Conservation (phyloP, 1,140 invertebrate species). For the Calephelis virginiensis region DNA sequence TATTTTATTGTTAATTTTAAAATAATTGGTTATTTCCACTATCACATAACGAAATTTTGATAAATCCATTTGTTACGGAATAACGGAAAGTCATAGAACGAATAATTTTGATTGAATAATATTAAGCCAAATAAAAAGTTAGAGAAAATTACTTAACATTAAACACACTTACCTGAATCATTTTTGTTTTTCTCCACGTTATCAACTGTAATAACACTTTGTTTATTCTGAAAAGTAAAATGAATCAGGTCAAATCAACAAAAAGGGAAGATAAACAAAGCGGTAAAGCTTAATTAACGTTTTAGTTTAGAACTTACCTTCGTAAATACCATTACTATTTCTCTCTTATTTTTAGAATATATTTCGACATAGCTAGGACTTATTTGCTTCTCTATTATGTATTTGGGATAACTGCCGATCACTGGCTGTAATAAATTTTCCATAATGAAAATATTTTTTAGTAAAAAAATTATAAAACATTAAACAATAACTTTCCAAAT, state of each 20-base stretch:
- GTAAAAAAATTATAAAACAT: too few relatives aligned
- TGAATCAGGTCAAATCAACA: background rate
- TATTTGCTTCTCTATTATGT: constrained; percentile 52
- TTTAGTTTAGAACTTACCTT: constrained; percentile 41
- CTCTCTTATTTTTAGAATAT: constrained; percentile 52
- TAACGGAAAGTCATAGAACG: too few relatives aligned
- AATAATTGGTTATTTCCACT: too few relatives aligned
- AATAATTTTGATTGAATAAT: too few relatives aligned
- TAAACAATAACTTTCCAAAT: too few relatives aligned
- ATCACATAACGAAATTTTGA: too few relatives aligned
- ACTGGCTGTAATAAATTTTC: constrained; percentile 44
- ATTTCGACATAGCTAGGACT: constrained; percentile 66
- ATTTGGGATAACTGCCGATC: constrained; percentile 50
- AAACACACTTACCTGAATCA: constrained; percentile 2
- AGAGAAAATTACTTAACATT: background rate
- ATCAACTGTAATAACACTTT: constrained; percentile 11
- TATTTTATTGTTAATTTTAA: too few relatives aligned
- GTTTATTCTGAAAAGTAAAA: constrained; percentile 28
- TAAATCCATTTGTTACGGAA: too few relatives aligned
- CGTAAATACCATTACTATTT: constrained; percentile 56
- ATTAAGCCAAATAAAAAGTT: too few relatives aligned
- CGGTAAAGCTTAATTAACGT: background rate
- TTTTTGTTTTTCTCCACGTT: constrained; percentile 21
- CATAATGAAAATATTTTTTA: constrained; percentile 34
- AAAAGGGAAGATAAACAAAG: background rate